phyloP scores from a whole-genome alignment of 2,888 invertebrate species.

The Eupithecia abbreviata region DNA sequence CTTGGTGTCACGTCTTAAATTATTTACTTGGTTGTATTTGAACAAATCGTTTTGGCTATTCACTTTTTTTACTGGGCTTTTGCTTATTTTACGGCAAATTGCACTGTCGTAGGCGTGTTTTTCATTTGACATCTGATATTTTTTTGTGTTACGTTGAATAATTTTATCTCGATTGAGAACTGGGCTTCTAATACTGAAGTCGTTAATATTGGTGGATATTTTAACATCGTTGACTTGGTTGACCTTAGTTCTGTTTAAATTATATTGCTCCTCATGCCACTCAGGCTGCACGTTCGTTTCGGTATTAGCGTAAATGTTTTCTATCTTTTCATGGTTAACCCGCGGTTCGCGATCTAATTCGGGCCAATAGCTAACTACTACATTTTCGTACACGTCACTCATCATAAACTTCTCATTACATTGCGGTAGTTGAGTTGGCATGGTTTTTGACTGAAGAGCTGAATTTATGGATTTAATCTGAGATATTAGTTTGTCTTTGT shows the following conservation, averaged over 20 bases:
- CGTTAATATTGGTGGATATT: slow-evolving; percentile 11
- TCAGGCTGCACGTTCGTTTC: slow-evolving; percentile 22
- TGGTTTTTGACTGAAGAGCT: slow-evolving; percentile 17
- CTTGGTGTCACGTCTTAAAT: slow-evolving; percentile 19
- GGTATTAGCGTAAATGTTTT: background rate
- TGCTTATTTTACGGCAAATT: background rate
- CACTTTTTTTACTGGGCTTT: slow-evolving; percentile 18
- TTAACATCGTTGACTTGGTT: slow-evolving; percentile 23
- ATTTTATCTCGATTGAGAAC: slow-evolving; percentile 5
- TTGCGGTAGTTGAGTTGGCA: slow-evolving; percentile 5
- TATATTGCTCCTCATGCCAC: slow-evolving; percentile 15
- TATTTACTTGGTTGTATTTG: slow-evolving; percentile 12
- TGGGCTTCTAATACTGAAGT: slow-evolving; percentile 16
- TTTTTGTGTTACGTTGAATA: slow-evolving; percentile 8
- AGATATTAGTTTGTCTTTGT: slow-evolving; percentile 31
- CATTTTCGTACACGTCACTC: slow-evolving; percentile 31
- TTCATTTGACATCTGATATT: background rate
- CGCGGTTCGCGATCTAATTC: slow-evolving; percentile 26
- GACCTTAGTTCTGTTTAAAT: slow-evolving; percentile 22
- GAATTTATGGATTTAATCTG: slow-evolving; percentile 34
- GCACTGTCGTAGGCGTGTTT: background rate
- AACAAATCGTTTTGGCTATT: slow-evolving; percentile 16
- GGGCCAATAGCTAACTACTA: slow-evolving; percentile 33
- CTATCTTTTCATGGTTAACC: background rate
- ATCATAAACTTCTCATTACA: slow-evolving; percentile 23